These are phyloP conservation scores for Liolophura sinensis DNA, from an alignment of 1,140 invertebrate genomes.

Conservation along the genomic window DNA sequence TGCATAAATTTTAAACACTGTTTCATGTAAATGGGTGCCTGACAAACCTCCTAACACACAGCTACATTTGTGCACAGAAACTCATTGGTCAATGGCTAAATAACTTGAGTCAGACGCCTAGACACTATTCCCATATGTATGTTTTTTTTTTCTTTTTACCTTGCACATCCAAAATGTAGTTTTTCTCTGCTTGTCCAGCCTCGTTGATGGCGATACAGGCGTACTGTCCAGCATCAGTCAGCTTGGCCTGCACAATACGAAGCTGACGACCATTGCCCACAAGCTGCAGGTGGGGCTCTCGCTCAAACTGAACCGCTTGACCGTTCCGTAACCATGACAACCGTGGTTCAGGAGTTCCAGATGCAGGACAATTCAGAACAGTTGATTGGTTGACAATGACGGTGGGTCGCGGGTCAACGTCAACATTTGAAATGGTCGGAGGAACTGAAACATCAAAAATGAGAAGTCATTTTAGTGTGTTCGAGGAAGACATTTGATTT, in stretches of 20 bases:
- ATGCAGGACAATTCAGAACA: conserved; percentile 58
- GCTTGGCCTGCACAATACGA: conserved; percentile 19
- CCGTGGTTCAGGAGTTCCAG: conserved; percentile 59
- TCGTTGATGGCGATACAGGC: conserved; percentile 42
- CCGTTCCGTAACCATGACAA: conserved; percentile 58
- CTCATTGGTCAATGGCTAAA: no score
- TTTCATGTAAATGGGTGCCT: no score
- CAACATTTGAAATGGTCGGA: conserved; percentile 36
- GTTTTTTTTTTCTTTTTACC: conserved; percentile 45
- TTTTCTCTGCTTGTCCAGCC: conserved; percentile 53
- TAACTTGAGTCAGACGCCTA: no score
- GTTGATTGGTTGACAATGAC: conserved; percentile 56
- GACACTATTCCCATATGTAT: no score
- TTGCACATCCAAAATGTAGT: conserved; percentile 54
- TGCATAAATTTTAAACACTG: no score
- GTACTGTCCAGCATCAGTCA: conserved; percentile 35
- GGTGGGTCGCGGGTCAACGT: conserved; percentile 40
- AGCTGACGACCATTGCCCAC: conserved; percentile 23
- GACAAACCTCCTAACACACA: no score
- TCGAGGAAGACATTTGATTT: no score
- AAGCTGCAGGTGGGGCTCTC: conserved; percentile 1
- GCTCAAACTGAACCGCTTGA: conserved; percentile 25
- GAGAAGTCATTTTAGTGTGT: no score
- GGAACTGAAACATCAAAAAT: conserved; percentile 41
- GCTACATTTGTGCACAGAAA: no score